Base-by-base conservation (phyloP, 2,797 vertebrate genomes). In the Zalophus californianus region DNA sequence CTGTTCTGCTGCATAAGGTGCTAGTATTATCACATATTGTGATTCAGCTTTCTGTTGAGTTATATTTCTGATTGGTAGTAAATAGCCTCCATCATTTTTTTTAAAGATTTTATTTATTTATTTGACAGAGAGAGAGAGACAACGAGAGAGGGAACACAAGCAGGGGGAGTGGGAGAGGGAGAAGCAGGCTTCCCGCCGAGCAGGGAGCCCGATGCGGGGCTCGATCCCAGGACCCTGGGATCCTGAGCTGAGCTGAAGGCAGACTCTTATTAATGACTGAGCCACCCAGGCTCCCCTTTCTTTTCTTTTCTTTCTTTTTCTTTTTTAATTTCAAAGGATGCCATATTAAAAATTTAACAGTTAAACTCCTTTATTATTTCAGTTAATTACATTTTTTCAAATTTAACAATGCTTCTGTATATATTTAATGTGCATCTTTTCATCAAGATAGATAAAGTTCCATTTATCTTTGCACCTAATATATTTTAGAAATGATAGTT, bases 361-460 rank as follows among this genome's bases (percentile, higher is more conserved):
- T 48, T 56, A 90, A 68, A n/a, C 1, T 38, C 25, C 29, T 56
- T 78, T 75, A 35, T 75, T 85, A 41, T 85, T 48, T 52, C 27
- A 79, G 29, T 8, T 44, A 84, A 68, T 79, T 68, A 44, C 73
- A 73, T 48, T 54, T 75, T 94, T 89, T 91, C 64, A 62, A 95
- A 89, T 83, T 56, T 94, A 86, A 92, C 80, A 92, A 72, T 87
- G 13, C 0, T 41, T 92, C 16, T 73, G 16, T 38, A 56, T 66
- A 85, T 78, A 50, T 70, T 56, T 95, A 54, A n/a, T 52, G 5
- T 78, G 3, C 27, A 38, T 50, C 14, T 94, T 94, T 92, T 90
- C 77, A 85, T 92, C 44, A 90, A 88, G 44, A 88, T 35, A 68
- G 91, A n/a, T 79, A 64, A 75, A 58, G 18, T 50, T 92, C 35